phyloP scores from a whole-genome alignment of 2,113 vertebrate genomes.

The Galbula dea region DNA sequence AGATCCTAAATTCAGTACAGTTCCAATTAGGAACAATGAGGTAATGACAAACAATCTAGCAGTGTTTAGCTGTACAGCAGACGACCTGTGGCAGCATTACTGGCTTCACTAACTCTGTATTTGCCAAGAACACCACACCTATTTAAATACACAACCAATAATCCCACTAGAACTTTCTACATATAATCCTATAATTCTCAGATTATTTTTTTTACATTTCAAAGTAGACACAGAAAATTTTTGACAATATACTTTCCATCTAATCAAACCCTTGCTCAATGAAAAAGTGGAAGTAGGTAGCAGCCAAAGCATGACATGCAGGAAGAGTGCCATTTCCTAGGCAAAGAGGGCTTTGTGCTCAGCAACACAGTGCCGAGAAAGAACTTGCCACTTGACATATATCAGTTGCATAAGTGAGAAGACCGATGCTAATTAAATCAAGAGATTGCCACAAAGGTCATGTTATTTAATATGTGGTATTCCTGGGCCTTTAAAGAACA shows the following conservation, averaged over 20 bases:
- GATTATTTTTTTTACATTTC: background rate
- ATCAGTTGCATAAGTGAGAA: background rate
- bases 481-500: slow-evolving; percentile 9
- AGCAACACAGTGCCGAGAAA: background rate
- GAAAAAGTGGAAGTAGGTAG: background rate
- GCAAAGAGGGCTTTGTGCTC: background rate
- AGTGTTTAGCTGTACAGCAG: background rate
- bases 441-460: slow-evolving; percentile 4
- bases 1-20: background rate
- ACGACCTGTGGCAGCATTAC: background rate
- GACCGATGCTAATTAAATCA: background rate
- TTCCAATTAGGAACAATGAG: background rate
- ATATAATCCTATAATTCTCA: background rate
- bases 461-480: background rate
- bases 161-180: background rate
- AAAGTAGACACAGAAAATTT: background rate
- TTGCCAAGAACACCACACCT: background rate
- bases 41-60: background rate
- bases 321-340: background rate
- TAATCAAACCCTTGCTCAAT: background rate
- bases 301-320: rapidly evolving
- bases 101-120: background rate
- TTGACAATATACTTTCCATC: background rate
- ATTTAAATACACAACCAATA: background rate
- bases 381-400: slow-evolving; percentile 20